phyloP scores from a whole-genome alignment of 1,140 invertebrate species.

The Drosophila sulfurigaster region DNA sequence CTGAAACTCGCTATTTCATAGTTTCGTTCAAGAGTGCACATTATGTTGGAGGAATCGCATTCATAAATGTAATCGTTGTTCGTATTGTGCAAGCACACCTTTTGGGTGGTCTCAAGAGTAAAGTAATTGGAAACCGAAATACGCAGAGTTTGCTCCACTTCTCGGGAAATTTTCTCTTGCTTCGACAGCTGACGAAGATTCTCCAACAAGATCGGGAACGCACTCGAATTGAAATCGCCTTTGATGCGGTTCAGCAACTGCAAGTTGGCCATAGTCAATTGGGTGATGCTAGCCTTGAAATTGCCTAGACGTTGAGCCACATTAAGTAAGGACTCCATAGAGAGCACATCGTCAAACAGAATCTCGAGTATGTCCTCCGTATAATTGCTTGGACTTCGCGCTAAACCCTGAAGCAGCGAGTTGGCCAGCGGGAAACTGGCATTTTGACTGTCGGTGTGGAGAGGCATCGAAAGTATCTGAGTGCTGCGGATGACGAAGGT shows the following conservation, averaged over 20 bases:
- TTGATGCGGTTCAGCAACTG: background rate
- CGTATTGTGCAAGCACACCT: slow-evolving; percentile 63
- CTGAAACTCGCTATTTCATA: slow-evolving; percentile 52
- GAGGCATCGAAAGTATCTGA: slow-evolving; percentile 62
- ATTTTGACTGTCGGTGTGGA: slow-evolving; percentile 45
- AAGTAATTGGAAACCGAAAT: slow-evolving; percentile 31
- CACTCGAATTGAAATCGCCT: background rate
- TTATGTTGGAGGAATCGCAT: slow-evolving; percentile 52
- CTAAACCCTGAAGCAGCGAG: slow-evolving; percentile 41
- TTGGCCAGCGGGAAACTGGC: slow-evolving; percentile 60
- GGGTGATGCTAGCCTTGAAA: background rate
- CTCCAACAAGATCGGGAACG: background rate
- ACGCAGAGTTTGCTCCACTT: slow-evolving; percentile 31
- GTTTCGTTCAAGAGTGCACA: slow-evolving; percentile 59
- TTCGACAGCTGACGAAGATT: slow-evolving; percentile 24
- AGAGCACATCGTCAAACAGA: slow-evolving; percentile 54
- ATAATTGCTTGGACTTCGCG: slow-evolving; percentile 53
- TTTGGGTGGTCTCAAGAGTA: slow-evolving; percentile 46
- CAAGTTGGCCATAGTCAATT: background rate
- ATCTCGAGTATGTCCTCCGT: slow-evolving; percentile 56
- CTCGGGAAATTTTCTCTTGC: slow-evolving; percentile 31
- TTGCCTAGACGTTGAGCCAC: slow-evolving; percentile 40
- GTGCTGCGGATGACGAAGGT: slow-evolving; percentile 54
- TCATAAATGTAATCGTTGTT: slow-evolving; percentile 65
- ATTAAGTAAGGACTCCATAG: slow-evolving; percentile 50